Evolutionary conservation across 2,113 vertebrate species (phyloP).

Genomic region (Pollachius pollachius): DNA sequence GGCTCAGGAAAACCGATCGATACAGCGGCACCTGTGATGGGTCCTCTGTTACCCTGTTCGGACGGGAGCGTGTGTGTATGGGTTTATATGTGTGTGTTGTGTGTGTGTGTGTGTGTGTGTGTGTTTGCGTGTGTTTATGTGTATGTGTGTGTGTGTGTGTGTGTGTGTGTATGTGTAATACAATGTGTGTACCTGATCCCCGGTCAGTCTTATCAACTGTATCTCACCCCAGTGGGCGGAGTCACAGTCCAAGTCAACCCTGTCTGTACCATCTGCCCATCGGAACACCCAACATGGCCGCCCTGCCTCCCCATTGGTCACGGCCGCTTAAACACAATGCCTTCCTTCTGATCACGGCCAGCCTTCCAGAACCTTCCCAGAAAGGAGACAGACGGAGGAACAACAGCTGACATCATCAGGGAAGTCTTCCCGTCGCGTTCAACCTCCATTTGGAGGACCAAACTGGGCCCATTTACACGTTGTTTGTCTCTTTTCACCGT

Average conservation of each 20-base stretch:
- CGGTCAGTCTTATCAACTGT: conserved; percentile 16
- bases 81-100: too few species aligned
- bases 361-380: conserved; percentile 55
- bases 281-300: too few species aligned
- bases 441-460: conserved; percentile 67
- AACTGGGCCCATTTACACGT: conserved; percentile 71
- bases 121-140: conserved; percentile 1
- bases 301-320: too few species aligned
- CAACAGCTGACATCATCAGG: conserved; percentile 28
- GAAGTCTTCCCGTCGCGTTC: conserved; percentile 46
- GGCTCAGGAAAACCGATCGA: too few species aligned
- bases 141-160: conserved; percentile 12
- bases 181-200: conserved; percentile 4
- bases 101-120: not conserved
- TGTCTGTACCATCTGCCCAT: too few species aligned
- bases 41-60: too few species aligned
- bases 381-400: conserved; percentile 27
- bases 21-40: too few species aligned
- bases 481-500: conserved; percentile 56
- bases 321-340: conserved; percentile 26
- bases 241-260: too few species aligned
- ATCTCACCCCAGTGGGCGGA: too few species aligned
- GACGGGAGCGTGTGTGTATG: too few species aligned
- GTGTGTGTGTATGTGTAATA: conserved; percentile 8
- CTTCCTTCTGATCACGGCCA: conserved; percentile 38